Conservation (phyloP, 2,888 invertebrate genomes). For the Tyria jacobaeae region DNA sequence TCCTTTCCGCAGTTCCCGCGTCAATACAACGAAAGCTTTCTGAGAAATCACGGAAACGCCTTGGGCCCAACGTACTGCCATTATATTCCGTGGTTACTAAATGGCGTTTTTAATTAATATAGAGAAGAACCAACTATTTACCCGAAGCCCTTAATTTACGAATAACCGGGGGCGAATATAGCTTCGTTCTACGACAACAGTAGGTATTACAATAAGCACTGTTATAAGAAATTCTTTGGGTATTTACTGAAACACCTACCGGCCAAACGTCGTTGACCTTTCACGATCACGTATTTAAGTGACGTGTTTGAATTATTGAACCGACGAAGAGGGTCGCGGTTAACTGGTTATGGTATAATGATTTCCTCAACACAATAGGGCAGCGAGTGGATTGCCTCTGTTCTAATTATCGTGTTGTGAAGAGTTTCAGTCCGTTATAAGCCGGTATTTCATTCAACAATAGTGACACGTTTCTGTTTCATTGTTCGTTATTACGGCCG, state of each 20-base stretch:
- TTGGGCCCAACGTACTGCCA: not conserved
- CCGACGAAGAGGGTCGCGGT: slow-evolving; percentile 25
- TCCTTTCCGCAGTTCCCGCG: slow-evolving; percentile 7
- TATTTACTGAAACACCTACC: slow-evolving; percentile 33
- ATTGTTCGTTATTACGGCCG: slow-evolving; percentile 68
- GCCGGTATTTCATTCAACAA: slow-evolving; percentile 62
- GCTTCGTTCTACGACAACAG: slow-evolving; percentile 37
- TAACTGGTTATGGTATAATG: slow-evolving; percentile 46
- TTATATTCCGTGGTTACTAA: slow-evolving; percentile 2
- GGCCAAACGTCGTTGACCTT: slow-evolving; percentile 32
- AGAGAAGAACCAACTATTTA: slow-evolving; percentile 23
- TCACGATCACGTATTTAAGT: slow-evolving; percentile 14
- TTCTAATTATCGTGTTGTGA: slow-evolving; percentile 66
- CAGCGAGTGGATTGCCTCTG: slow-evolving; percentile 54
- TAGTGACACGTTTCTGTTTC: slow-evolving; percentile 68
- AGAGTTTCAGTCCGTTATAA: slow-evolving; percentile 62
- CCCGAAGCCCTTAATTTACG: slow-evolving; percentile 40
- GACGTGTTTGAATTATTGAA: slow-evolving; percentile 21
- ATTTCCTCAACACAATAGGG: slow-evolving; percentile 52
- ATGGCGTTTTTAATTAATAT: slow-evolving; percentile 27
- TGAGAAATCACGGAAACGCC: not conserved
- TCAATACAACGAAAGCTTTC: slow-evolving; percentile 6
- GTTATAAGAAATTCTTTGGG: slow-evolving; percentile 44
- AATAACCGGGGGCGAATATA: slow-evolving; percentile 27
- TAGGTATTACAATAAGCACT: slow-evolving; percentile 43